Evolutionary conservation across 2,113 vertebrate species (phyloP), one percentile per base, ranked within the genome.

Genomic region (Notarius quadriscutis): DNA sequence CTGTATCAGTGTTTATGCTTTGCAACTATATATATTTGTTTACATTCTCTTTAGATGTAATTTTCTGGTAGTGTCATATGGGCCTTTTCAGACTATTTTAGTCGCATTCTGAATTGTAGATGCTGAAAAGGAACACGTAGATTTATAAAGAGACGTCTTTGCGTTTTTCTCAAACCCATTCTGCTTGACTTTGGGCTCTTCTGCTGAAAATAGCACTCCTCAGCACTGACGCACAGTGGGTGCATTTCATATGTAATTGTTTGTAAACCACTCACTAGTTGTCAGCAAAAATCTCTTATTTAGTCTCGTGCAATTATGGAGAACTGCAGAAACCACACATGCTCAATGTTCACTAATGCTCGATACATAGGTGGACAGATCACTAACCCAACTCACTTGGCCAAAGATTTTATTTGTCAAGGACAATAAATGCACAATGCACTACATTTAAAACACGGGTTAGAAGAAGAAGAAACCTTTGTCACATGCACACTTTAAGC

Each of bases 211-310:
- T 65, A 80, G 34, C 50, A 34, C 25, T 67, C 12, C 8, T 71
- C 22, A 25, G 75, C 75, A 34, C 25, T 22, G 2, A 50, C 17
- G 27, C 55, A 81, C 48, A 57, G 12, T 58, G 53, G 20, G 15
- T 62, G 65, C 3, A 9, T 72, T 41, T 87, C 55, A 60, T 74
- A 5, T 72, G 79, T 50, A 58, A 74, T 87, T 60, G 22, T 69
- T 81, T 72, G 30, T 60, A 72, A 27, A 74, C 8, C 25, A 62
- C 22, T 9, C 30, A 34, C 51, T 41, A 34, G n/a, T 14, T 50
- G 6, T 48, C 15, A 57, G 57, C 12, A n/a, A 25, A 63, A 63
- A 62, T 63, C 55, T 34, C 0, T 58, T 58, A 80, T 30, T 58
- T 58, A 20, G 17, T 74, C 48, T 20, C 34, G 18, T 25, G 41